Percentiles rank a stretch among this genome's conserved stretches.
Evolutionary conservation across 64 coral and sea anemone species (phyloP).

Genomic region (Montipora efflorescens): DNA sequence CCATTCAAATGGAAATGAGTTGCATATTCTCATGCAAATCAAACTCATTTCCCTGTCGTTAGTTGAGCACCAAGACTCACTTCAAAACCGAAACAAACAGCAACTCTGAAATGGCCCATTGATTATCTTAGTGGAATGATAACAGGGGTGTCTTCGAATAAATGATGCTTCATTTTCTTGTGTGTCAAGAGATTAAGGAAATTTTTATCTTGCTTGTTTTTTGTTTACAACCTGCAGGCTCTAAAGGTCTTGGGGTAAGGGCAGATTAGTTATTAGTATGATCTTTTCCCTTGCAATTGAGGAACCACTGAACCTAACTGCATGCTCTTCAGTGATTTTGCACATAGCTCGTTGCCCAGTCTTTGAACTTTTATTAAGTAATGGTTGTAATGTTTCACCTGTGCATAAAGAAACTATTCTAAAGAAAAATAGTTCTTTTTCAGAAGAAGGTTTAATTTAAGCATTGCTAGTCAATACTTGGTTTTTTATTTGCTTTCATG

Average conservation of each 20-base stretch:
- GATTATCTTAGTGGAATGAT: not conserved
- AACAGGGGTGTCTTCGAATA: not conserved
- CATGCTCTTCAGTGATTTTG: not conserved
- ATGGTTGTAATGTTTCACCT: too few relatives aligned
- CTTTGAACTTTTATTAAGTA: too few relatives aligned
- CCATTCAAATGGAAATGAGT: too few relatives aligned
- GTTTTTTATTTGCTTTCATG: too few relatives aligned
- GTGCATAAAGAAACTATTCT: too few relatives aligned
- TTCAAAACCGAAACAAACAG: not conserved
- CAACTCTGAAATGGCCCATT: too few relatives aligned
- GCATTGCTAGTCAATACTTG: too few relatives aligned
- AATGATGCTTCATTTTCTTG: not conserved
- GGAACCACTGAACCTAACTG: not conserved
- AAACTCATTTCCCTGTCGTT: not conserved
- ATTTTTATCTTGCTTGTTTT: not conserved
- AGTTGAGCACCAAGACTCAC: too few relatives aligned
- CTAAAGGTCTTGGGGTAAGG: not conserved
- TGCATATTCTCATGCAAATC: too few relatives aligned
- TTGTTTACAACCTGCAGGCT: not conserved
- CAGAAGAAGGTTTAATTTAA: too few relatives aligned
- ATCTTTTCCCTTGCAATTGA: not conserved
- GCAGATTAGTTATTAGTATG: not conserved
- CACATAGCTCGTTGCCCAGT: too few relatives aligned
- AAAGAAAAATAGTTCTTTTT: too few relatives aligned
- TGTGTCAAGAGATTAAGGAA: not conserved